Conservation (phyloP, 2,113 vertebrate species). For the Lanius collurio region DNA sequence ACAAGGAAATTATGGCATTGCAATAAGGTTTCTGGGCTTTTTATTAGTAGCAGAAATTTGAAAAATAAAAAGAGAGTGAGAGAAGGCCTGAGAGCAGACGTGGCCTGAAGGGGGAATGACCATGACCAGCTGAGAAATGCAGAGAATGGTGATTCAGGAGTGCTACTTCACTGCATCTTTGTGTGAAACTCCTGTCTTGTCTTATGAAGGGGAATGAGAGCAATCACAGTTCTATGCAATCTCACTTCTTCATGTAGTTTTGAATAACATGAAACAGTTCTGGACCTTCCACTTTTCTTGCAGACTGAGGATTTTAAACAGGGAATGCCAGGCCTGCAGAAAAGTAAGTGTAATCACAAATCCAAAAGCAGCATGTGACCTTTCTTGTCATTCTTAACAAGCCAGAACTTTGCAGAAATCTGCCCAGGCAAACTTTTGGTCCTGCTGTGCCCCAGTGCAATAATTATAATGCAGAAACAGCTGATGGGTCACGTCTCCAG, state of each 20-base stretch:
- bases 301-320: background rate
- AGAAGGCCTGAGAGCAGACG: background rate
- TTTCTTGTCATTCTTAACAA: slow-evolving; percentile 3
- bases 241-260: background rate
- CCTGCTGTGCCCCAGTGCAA: slow-evolving; percentile 25
- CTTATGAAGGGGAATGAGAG: background rate
- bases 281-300: background rate
- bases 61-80: background rate
- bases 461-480: slow-evolving; percentile 59
- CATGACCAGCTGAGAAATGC: background rate
- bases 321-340: background rate
- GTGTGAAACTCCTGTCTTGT: background rate
- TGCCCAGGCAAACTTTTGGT: slow-evolving; percentile 10
- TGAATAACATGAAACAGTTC: background rate
- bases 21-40: background rate
- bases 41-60: slow-evolving; percentile 11
- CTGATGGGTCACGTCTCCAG: slow-evolving; percentile 48
- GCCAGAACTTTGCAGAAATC: background rate
- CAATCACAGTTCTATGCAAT: background rate
- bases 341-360: background rate
- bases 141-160: background rate
- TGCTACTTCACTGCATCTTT: background rate
- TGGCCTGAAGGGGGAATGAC: background rate
- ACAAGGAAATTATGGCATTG: background rate
- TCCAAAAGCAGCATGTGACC: background rate